Evolutionary conservation across 2,797 vertebrate genomes (phyloP).

Genomic region (Poeciliopsis turneri): DNA sequence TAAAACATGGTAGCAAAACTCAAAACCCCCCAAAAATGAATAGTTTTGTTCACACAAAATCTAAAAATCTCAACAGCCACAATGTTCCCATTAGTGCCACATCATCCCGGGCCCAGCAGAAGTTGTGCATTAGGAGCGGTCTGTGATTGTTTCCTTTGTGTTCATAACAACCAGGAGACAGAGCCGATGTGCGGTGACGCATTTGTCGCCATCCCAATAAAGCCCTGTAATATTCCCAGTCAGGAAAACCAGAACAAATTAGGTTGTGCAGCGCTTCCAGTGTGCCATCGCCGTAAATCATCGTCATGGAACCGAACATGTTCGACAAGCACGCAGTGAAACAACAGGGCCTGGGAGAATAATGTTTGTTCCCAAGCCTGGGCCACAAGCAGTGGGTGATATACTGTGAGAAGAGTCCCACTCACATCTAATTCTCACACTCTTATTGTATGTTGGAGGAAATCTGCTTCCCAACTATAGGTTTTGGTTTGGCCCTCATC

Average conservation of each 20-base stretch:
- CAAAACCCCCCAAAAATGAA: constrained; percentile 26
- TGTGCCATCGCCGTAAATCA: constrained; percentile 66
- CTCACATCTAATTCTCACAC: constrained; percentile 67
- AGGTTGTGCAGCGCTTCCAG: constrained; percentile 57
- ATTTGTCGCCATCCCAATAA: constrained; percentile 57
- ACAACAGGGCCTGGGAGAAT: constrained; percentile 69
- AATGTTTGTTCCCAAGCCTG: constrained; percentile 69
- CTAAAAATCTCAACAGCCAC: constrained; percentile 17
- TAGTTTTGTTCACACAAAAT: constrained; percentile 33
- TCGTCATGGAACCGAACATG: constrained; percentile 34
- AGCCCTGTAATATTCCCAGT: constrained; percentile 70
- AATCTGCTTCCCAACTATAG: constrained; percentile 54
- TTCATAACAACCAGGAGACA: constrained; percentile 58
- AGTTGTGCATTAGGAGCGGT: constrained; percentile 35
- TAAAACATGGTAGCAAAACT: constrained; percentile 27
- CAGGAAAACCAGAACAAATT: constrained; percentile 72
- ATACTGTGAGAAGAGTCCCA: constrained; percentile 76
- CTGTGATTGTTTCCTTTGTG: constrained; percentile 57
- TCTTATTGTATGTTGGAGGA: constrained; percentile 47
- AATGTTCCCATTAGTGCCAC: constrained; percentile 28
- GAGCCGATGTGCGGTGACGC: constrained; percentile 61
- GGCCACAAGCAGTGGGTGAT: constrained; percentile 59
- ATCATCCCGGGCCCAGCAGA: constrained; percentile 33
- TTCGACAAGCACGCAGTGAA: constrained; percentile 35
- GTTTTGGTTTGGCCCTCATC: constrained; percentile 27